These are phyloP conservation scores for Chloebia gouldiae DNA, from an alignment of 2,113 vertebrate species.

Conservation along the genomic window DNA sequence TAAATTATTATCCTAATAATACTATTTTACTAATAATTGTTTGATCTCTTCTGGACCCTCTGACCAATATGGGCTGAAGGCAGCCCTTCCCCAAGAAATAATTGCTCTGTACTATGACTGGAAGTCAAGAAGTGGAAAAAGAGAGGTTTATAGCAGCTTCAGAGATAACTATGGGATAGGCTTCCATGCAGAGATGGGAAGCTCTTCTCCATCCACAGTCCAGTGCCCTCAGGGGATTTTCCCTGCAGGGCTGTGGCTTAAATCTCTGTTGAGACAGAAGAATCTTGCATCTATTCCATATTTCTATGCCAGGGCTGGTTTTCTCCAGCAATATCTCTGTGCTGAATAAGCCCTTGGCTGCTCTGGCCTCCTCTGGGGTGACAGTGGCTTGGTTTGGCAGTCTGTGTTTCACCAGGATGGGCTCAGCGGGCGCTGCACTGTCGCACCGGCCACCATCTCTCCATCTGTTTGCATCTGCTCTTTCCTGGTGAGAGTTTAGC, in stretches of 20 bases:
- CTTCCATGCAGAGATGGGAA: not conserved
- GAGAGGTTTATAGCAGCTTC: not conserved
- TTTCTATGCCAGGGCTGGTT: not conserved
- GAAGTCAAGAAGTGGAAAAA: not conserved
- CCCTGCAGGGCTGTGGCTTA: not conserved
- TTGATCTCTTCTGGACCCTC: not conserved
- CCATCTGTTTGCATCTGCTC: not conserved
- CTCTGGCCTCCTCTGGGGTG: not conserved
- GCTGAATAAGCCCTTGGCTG: not conserved
- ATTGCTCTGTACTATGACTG: not conserved
- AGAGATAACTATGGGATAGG: not conserved
- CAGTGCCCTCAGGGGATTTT: not conserved
- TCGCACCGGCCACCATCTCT: not conserved
- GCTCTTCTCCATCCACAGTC: not conserved
- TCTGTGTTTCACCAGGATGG: rapidly evolving
- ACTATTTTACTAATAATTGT: not conserved
- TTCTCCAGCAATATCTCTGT: not conserved
- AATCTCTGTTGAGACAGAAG: not conserved
- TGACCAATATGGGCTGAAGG: not conserved
- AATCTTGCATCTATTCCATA: not conserved
- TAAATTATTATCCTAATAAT: not conserved
- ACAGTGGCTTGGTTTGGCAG: not conserved
- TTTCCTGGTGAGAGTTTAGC: not conserved
- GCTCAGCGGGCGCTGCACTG: rapidly evolving
- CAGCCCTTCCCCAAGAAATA: not conserved